Base-by-base conservation (phyloP, 1,140 invertebrate species). In the Ips typographus region DNA sequence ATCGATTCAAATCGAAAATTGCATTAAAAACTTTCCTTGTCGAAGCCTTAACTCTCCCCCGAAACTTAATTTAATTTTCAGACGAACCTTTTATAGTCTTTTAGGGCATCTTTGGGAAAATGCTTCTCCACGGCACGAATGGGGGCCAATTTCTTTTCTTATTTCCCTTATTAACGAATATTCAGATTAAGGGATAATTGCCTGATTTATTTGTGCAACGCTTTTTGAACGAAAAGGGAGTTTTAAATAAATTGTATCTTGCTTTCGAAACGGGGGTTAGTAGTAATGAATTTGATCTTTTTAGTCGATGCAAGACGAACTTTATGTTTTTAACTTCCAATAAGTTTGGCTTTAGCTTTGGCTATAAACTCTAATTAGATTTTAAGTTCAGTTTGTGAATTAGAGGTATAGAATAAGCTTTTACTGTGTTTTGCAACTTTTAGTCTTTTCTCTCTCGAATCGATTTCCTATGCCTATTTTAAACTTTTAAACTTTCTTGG, bases 181-280 rank as follows among this genome's bases (percentile, higher is more conserved):
- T 65, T 65, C 53, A 65, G 64, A 65, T 65, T 65, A 57, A 58
- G 40, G 47, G 64, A 51, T 65, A 65, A 65, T 65, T 55, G 64
- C 36, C 52, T 56, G 64, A 56, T 65, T 56, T 65, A 52, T 63
- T 63, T 63, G 44, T 38, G 61, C 5, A 63, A 37, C 37, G 37
- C 52, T 55, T 49, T 49, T 49, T 49, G 44, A 49, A 49, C 6
- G 22, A 22, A 22, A 22, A 22, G 22, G 22, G 22, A 22, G 22
- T 22, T 49, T 6, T 49, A 49, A 49, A 6, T 6, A 49, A 49
- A 49, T 8, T 6, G 44, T 49, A 49, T 49, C 22, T 8, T 49
- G 22, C 44, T 1, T 8, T 8, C 44, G 6, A 49, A 49, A 22
- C 6, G 7, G 44, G 44, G 22, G 22, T 49, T 8, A 49, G 22